Base-by-base conservation (phyloP, 2,888 invertebrate species). In the Leuctra nigra region DNA sequence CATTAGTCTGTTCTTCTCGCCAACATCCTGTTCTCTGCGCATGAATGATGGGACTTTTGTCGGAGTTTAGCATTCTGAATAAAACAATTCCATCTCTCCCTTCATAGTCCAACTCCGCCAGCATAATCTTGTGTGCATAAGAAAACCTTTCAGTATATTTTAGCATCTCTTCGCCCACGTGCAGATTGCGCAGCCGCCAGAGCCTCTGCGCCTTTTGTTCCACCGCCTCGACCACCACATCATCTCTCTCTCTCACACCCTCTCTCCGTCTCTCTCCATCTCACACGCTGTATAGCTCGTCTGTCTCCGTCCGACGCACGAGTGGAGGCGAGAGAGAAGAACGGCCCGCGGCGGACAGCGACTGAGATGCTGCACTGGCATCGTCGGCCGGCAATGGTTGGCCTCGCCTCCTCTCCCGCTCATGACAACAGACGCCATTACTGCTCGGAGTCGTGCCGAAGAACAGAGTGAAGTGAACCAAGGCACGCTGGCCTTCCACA, bases 171-270 rank as follows among this genome's bases (percentile, higher is more conserved):
- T 22, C 44, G 44, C 44, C 44, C 44, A 44, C 44, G 44, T 44
- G 44, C 22, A 20, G 18, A 18, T 14, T 20, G 23, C 4, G 22
- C 23, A 20, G 18, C 44, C 29, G 29, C 29, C 11, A 6, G 29
- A 6, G 11, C 29, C 11, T 29, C 11, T 11, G 7, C 6, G 6
- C 44, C 44, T 4, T 44, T 23, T 44, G 38, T 56, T 58, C 59
- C 23, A 35, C 59, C 59, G 38, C 55, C 24, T 36, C 57, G 39
- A 63, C 47, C 55, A 22, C 47, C 58, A 55, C 52, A n/a, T 36
- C 57, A 50, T 38, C 35, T 25, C 58, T 56, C 55, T 41, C 55
- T 54, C 50, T 50, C 50, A 20, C 23, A 35, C 33, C 50, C 50
- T 50, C 35, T 9, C 25, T 29, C 44, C 53, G 52, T 44, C 23